Percentiles rank a stretch among this genome's conserved stretches.
These are phyloP conservation scores for Nemopilema nomurai DNA, from an alignment of 30 jellyfish, hydroid and myxozoan genomes.

Conservation along the genomic window DNA sequence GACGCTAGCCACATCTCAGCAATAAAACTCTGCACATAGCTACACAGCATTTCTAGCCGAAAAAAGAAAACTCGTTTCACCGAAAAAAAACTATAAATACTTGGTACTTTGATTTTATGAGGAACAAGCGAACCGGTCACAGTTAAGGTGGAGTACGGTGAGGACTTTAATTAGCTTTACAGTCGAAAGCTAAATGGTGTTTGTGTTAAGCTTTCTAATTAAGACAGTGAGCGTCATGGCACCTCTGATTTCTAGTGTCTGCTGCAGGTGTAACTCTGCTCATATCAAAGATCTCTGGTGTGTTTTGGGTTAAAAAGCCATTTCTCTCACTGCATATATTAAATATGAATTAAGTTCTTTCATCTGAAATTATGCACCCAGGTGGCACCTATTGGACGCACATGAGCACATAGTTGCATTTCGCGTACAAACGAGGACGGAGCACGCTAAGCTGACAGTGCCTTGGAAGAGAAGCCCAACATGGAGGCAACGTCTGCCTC, in stretches of 20 bases:
- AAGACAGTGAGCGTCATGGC: conserved; percentile 24
- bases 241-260: not conserved
- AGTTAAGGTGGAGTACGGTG: not conserved
- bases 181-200: conserved; percentile 6
- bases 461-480: not conserved
- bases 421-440: not conserved
- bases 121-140: not conserved
- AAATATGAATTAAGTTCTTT: conserved; percentile 24
- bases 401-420: not conserved
- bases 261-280: conserved; percentile 51
- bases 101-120: not conserved
- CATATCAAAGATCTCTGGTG: conserved; percentile 15
- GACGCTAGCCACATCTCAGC: not conserved
- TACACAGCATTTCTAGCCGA: not conserved
- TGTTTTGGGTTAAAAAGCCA: conserved; percentile 32
- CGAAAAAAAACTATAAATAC: not conserved
- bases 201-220: conserved; percentile 20
- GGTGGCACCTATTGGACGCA: conserved; percentile 14
- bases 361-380: conserved; percentile 27
- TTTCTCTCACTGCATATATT: conserved; percentile 29
- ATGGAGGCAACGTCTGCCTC: not conserved
- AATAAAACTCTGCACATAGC: not conserved
- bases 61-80: not conserved
- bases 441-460: not conserved
- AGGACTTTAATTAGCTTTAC: conserved; percentile 6